Percentiles rank a stretch among this genome's conserved stretches.
Conservation (phyloP, 2,888 invertebrate species). For the Melanophora roralis region DNA sequence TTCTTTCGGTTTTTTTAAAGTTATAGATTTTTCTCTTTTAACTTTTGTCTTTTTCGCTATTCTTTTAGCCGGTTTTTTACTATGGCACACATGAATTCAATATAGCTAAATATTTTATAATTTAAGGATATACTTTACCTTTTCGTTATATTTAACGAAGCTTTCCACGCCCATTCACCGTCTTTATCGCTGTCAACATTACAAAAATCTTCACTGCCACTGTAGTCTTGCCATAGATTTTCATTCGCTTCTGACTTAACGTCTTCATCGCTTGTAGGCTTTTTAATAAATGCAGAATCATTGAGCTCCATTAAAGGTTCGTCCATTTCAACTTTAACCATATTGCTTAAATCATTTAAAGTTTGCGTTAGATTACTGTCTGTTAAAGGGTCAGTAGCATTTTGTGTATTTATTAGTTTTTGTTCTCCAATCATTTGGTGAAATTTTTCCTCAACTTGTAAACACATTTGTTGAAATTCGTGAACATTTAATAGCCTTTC, state of each 20-base stretch:
- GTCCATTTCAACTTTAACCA: conserved; percentile 47
- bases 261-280: not conserved
- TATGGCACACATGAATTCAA: not conserved
- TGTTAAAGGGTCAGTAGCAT: conserved; percentile 31
- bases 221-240: conserved; percentile 17
- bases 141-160: not conserved
- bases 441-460: conserved; percentile 67
- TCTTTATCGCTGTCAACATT: conserved; percentile 9
- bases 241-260: conserved; percentile 8
- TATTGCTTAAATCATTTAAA: conserved; percentile 65
- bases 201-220: not conserved
- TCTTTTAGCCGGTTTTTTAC: not conserved
- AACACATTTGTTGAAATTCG: conserved; percentile 78
- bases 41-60: not conserved
- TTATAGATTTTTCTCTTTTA: not conserved
- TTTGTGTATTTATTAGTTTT: not conserved
- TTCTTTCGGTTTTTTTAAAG: not conserved
- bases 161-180: conserved; percentile 21
- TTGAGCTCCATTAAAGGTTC: conserved; percentile 33
- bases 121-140: not conserved
- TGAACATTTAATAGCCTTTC: conserved; percentile 78
- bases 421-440: conserved; percentile 56
- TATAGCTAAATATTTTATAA: not conserved
- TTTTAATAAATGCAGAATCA: not conserved
- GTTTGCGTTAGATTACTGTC: conserved; percentile 65